Evolutionary conservation across 1,140 invertebrate genomes (phyloP), one percentile per base, ranked within the genome.

Genomic region (Notospermus geniculatus): DNA sequence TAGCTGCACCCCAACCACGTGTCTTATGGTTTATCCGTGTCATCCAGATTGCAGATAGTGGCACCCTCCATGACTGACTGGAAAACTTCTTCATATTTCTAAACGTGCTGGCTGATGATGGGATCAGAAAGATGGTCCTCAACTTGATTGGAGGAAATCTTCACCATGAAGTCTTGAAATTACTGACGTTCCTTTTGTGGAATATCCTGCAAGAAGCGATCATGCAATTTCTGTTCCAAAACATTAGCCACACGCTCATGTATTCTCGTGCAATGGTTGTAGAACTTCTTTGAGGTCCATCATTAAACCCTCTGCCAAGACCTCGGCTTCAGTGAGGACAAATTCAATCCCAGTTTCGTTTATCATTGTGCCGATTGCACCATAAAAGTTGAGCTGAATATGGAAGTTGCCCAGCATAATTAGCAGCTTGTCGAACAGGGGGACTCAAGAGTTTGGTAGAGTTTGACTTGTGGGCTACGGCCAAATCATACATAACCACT

Each of bases 181-280:
- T 4, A n/a, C n/a, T 50, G 5, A n/a, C 9, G n/a, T 19, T 50
- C 46, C 25, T 50, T n/a, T n/a, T 27, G 19, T 4, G 32, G 46
- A 19, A 50, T 5, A 5, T 50, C 46, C n/a, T 22, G 19, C 9
- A 50, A n/a, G 25, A 50, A 50, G 5, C 5, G n/a, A 22, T 50
- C 46, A 50, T 50, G n/a, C 5, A 36, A 15, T 27, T 50, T 50
- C 46, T 50, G n/a, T 27, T 50, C 46, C 46, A 50, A 50, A 5
- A 50, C 46, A 50, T 50, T 50, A n/a, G 46, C 46, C 4, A 50
- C 5, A 4, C 4, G 46, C 46, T 50, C 46, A 50, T 50, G 46
- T 4, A 50, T 50, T n/a, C 46, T 36, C 15, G 43, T 25, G 29
- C 57, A 59, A 19, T 41, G 39, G 25, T 59, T 59, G 28, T 59